Conservation (phyloP, 2,797 vertebrate genomes). For the Alfaro cultratus region DNA sequence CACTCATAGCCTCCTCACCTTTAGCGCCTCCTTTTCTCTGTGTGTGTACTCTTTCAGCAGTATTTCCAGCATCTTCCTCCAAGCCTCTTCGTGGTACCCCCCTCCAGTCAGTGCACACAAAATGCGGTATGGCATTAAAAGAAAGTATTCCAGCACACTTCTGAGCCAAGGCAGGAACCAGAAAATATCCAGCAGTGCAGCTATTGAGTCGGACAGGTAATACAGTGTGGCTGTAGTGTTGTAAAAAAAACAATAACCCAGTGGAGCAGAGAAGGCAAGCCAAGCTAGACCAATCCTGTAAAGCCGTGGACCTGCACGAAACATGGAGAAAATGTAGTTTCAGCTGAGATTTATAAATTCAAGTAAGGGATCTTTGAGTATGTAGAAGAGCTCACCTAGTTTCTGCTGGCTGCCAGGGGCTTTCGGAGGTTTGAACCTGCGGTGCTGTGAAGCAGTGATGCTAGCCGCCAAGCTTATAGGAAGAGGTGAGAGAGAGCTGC, state of each 20-base stretch:
- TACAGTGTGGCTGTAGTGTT: constrained; percentile 85
- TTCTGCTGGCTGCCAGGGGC: constrained; percentile 34
- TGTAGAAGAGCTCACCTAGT: constrained; percentile 67
- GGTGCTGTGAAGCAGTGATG: constrained; percentile 82
- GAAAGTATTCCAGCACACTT: constrained; percentile 78
- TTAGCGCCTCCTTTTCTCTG: constrained; percentile 80
- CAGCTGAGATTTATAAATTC: background rate
- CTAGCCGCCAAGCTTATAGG: constrained; percentile 88
- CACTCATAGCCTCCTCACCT: constrained; percentile 73
- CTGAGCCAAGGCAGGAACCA: constrained; percentile 86
- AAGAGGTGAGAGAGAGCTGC: constrained; percentile 84
- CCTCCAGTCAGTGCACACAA: constrained; percentile 78
- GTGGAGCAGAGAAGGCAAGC: constrained; percentile 85
- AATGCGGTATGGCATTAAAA: constrained; percentile 84
- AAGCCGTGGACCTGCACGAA: constrained; percentile 77
- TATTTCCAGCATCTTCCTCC: constrained; percentile 84
- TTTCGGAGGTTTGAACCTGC: constrained; percentile 73
- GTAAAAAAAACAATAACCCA: constrained; percentile 84
- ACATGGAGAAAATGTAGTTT: constrained; percentile 6
- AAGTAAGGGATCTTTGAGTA: background rate
- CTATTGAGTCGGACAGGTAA: constrained; percentile 83
- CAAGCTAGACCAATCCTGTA: constrained; percentile 86
- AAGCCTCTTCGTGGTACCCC: constrained; percentile 72
- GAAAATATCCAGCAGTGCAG: constrained; percentile 84
- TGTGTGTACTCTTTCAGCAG: constrained; percentile 81